A percentile compares a stretch with the other conserved stretches of the same genome.
Evolutionary conservation across 2,888 invertebrate genomes (phyloP).

Genomic region (Pandemis cinnamomeana): DNA sequence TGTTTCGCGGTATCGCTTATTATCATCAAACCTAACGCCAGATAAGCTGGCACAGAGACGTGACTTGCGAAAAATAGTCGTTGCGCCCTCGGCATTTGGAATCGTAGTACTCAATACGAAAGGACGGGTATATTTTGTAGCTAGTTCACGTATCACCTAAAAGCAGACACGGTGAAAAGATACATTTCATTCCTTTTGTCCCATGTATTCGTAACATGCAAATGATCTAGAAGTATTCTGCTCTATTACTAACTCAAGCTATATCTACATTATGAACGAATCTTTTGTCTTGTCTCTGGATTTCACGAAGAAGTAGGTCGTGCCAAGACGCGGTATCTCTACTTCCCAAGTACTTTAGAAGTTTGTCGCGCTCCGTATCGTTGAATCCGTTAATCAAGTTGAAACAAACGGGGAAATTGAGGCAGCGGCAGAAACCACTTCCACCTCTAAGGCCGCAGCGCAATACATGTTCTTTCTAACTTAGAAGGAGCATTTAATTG

Average conservation of each 20-base stretch:
- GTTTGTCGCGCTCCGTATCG: conserved; percentile 30
- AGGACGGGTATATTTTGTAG: conserved; percentile 40
- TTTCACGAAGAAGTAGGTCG: conserved; percentile 34
- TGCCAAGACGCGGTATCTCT: conserved; percentile 30
- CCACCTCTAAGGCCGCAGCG: background rate
- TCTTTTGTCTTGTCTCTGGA: conserved; percentile 23
- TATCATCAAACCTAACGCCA: conserved; percentile 81
- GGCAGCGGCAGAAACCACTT: conserved; percentile 14
- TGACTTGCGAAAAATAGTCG: conserved; percentile 81
- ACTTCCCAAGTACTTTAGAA: conserved; percentile 30
- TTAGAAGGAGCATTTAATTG: conserved; percentile 12
- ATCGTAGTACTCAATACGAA: conserved; percentile 58
- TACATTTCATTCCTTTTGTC: conserved; percentile 3
- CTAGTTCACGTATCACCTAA: conserved; percentile 38
- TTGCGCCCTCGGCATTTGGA: conserved; percentile 63
- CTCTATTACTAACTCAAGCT: conserved; percentile 1
- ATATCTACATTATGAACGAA: conserved; percentile 4
- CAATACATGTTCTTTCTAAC: background rate
- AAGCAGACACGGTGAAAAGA: conserved; percentile 11
- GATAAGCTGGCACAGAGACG: conserved; percentile 78
- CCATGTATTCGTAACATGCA: background rate
- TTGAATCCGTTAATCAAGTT: conserved; percentile 35
- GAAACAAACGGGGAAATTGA: conserved; percentile 11
- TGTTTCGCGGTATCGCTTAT: conserved; percentile 80
- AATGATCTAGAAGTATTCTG: conserved; percentile 1